phyloP scores from a whole-genome alignment of 1,140 invertebrate genomes.

The Anastatus disparis region DNA sequence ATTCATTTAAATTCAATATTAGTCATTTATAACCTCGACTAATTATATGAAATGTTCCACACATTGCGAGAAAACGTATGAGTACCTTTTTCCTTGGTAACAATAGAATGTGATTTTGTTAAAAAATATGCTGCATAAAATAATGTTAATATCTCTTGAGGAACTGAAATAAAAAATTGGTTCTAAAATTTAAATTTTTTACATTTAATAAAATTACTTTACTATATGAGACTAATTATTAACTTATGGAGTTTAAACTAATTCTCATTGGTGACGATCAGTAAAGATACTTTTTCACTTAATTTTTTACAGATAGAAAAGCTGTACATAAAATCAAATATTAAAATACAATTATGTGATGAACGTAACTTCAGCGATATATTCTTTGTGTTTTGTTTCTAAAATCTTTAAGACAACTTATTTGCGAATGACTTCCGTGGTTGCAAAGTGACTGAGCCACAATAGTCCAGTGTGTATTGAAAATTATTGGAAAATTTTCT shows the following conservation, averaged over 20 bases:
- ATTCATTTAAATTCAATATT: neutral
- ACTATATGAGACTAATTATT: too few species aligned
- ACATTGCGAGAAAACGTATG: neutral
- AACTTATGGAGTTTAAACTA: too few species aligned
- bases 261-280: too few species aligned
- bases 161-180: conserved; percentile 2
- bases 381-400: neutral
- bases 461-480: neutral
- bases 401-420: neutral
- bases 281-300: too few species aligned
- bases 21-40: conserved; percentile 1
- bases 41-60: conserved; percentile 11
- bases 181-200: too few species aligned
- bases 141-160: neutral
- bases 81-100: conserved; percentile 4
- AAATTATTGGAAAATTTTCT: neutral
- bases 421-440: neutral
- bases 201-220: too few species aligned
- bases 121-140: neutral
- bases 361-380: neutral
- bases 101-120: neutral
- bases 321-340: too few species aligned
- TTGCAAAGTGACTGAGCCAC: neutral
- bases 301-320: too few species aligned
- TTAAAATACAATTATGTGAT: too few species aligned